phyloP scores from a whole-genome alignment of 2,797 vertebrate genomes.

The Rhinella marina region DNA sequence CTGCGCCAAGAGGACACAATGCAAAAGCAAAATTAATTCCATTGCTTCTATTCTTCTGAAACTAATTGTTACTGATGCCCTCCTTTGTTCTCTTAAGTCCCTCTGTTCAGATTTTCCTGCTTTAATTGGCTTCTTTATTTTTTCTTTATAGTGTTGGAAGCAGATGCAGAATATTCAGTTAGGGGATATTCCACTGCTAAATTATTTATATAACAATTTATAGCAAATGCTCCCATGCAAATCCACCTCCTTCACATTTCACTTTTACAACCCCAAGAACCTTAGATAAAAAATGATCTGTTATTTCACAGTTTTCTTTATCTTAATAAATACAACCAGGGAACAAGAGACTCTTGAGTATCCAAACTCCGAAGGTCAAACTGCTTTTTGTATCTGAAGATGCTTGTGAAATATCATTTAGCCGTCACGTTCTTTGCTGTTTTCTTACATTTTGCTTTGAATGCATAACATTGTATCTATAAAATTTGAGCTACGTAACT shows the following conservation, averaged over 20 bases:
- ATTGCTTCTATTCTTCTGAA: constrained; percentile 61
- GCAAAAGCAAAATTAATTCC: constrained; percentile 64
- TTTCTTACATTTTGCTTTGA: background rate
- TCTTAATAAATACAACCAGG: constrained; percentile 14
- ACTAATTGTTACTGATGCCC: constrained; percentile 64
- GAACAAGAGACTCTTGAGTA: constrained; percentile 4
- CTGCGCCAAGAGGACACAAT: constrained; percentile 57
- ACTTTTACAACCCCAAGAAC: constrained; percentile 27
- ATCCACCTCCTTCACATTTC: constrained; percentile 45
- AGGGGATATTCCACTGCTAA: constrained; percentile 55
- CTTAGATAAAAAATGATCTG: constrained; percentile 42
- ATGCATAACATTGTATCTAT: background rate
- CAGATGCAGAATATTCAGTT: constrained; percentile 58
- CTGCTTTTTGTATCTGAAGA: background rate
- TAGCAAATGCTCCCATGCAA: constrained; percentile 56
- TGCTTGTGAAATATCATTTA: background rate
- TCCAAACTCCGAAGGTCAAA: background rate
- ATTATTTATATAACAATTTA: constrained; percentile 62
- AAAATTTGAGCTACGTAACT: background rate
- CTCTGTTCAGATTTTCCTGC: constrained; percentile 61
- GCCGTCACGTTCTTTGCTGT: background rate
- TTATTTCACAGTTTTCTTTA: constrained; percentile 34
- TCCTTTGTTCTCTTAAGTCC: constrained; percentile 61
- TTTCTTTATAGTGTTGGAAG: constrained; percentile 55
- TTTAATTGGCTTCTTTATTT: constrained; percentile 62